Evolutionary conservation across 2,113 vertebrate species (phyloP), one percentile per base, ranked within the genome.

Genomic region (Pelecanoides urinatrix): DNA sequence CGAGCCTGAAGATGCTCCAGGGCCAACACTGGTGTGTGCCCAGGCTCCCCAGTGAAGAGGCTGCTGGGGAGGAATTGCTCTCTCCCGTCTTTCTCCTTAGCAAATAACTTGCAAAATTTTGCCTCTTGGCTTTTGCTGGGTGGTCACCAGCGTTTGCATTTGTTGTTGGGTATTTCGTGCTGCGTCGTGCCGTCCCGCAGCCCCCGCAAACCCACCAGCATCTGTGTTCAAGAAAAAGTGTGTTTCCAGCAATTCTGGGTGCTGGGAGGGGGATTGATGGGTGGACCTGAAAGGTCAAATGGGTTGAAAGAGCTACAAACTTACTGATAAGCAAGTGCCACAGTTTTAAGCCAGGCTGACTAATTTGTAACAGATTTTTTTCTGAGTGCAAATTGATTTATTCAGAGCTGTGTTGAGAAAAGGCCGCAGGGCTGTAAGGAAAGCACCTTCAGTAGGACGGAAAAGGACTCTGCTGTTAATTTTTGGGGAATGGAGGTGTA

Each of bases 241-340:
- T 4, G 4, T 58, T 92, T 36, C 72, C 65, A 67, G 63, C 21
- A 15, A 16, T 26, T 36, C 34, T 1, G 1, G 50, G 25, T 15
- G 36, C 55, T 59, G 59, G 26, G 66, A 32, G 30, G 20, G n/a
- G 56, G 36, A 4, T 16, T 1, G 22, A 25, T 32, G 58, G 58
- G 9, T 0, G 0, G 45, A 53, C 32, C 36, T 5, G 20, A 5
- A 40, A 45, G 49, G 38, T 19, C 34, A 10, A 0, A 0, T 4
- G 63, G 55, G 50, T 58, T 45, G 8, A 22, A 53, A 62, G 19
- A 53, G 4, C 32, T 14, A 10, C 21, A 14, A 0, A 25, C 23
- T 45, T 27, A 6, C 6, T 0, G 42, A 4, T 27, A 6, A 6
- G 3, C 10, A 5, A 13, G 59, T 30, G 23, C 3, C 7, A 1